These are phyloP conservation scores for Prionailurus bengalensis DNA, from an alignment of 2,113 vertebrate genomes.

Conservation along the genomic window DNA sequence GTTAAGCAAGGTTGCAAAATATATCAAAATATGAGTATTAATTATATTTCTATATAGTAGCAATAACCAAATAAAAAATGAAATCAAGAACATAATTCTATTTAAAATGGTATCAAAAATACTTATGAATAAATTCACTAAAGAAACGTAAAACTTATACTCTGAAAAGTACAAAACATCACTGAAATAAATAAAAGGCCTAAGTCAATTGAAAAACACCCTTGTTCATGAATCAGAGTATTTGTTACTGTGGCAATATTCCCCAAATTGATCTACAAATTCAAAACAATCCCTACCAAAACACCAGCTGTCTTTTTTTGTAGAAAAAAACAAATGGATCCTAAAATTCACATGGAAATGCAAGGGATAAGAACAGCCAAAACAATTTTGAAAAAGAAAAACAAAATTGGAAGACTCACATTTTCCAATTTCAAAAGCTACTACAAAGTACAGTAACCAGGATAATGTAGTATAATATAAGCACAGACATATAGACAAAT, in stretches of 20 bases:
- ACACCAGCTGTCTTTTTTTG: neutral
- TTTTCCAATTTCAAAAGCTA: neutral
- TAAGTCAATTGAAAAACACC: neutral
- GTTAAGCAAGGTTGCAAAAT: neutral
- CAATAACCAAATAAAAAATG: neutral
- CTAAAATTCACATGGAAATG: neutral
- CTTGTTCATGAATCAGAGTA: neutral
- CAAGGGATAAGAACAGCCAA: neutral
- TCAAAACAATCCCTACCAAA: neutral
- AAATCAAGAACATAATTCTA: constrained; percentile 24
- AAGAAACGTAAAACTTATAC: neutral
- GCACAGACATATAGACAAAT: neutral
- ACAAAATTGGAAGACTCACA: neutral
- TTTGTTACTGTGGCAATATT: neutral
- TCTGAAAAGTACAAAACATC: neutral
- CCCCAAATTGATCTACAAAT: neutral
- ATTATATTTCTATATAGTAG: neutral
- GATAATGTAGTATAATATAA: neutral
- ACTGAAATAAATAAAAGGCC: constrained; percentile 12
- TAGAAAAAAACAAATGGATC: neutral
- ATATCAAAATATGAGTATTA: constrained; percentile 18
- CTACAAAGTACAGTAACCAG: neutral
- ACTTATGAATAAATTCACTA: neutral
- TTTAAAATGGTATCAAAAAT: neutral
- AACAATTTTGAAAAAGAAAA: neutral